A percentile compares a stretch with the other conserved stretches of the same genome.
phyloP scores from a whole-genome alignment of 2,113 vertebrate genomes.

The Solea solea region DNA sequence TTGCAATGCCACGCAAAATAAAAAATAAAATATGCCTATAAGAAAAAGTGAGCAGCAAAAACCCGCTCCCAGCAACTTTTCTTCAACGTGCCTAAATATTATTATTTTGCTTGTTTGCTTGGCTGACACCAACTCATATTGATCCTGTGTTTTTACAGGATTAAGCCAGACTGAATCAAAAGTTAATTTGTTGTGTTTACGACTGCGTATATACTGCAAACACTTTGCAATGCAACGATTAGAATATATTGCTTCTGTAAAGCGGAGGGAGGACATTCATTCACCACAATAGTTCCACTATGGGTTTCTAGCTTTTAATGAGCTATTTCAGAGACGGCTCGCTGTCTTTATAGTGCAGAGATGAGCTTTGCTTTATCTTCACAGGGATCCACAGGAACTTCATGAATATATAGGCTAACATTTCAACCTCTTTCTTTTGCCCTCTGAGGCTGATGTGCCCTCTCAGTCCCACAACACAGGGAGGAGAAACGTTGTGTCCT shows the following conservation, averaged over 20 bases:
- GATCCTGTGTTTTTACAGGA: background rate
- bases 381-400: conserved; percentile 25
- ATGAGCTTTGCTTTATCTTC: conserved; percentile 27
- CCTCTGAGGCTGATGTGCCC: background rate
- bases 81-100: background rate
- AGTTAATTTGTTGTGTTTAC: background rate
- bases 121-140: background rate
- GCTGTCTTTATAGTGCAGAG: conserved; percentile 1
- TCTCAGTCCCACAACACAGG: background rate
- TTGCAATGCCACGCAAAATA: too few relatives aligned
- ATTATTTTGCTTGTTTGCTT: background rate
- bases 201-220: background rate
- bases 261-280: background rate
- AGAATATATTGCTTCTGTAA: background rate
- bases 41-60: background rate
- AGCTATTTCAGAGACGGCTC: background rate
- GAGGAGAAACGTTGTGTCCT: background rate
- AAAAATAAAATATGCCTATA: too few relatives aligned
- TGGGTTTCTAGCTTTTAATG: conserved; percentile 32
- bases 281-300: background rate
- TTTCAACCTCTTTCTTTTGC: conserved; percentile 12
- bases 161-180: background rate
- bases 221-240: background rate
- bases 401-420: conserved; percentile 20
- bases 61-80: too few relatives aligned